A percentile compares a stretch with the other conserved stretches of the same genome.
phyloP scores from a whole-genome alignment of 2,797 vertebrate species.

The Notolabrus celidotus region DNA sequence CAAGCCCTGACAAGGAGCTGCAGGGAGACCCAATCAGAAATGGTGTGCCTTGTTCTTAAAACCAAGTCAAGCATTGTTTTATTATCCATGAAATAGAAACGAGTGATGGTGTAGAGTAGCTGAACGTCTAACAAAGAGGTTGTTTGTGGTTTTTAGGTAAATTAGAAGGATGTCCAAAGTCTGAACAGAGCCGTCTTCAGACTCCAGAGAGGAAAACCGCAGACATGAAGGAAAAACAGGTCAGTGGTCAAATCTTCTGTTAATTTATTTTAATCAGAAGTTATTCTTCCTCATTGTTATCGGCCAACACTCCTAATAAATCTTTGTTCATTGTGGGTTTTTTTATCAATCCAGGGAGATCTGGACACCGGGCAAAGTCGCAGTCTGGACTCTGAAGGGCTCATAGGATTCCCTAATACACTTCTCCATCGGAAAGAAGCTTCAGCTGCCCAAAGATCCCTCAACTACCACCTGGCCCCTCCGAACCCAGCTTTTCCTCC shows the following conservation, averaged over 20 bases:
- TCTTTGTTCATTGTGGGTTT: too few species aligned
- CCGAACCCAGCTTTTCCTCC: constrained; percentile 89
- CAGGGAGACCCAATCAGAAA: constrained; percentile 91
- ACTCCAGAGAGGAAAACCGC: constrained; percentile 94
- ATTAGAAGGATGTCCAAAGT: constrained; percentile 89
- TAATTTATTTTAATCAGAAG: too few species aligned
- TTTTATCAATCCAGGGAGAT: constrained; percentile 85
- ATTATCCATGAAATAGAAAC: neutral
- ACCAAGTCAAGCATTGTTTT: neutral
- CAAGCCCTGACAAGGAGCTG: constrained; percentile 92
- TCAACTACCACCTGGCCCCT: constrained; percentile 92
- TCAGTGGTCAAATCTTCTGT: constrained; percentile 53
- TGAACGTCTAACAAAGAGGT: neutral
- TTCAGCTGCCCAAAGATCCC: constrained; percentile 88
- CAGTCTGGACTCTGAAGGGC: constrained; percentile 87
- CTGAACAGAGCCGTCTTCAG: constrained; percentile 92
- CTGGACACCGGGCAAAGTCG: constrained; percentile 90
- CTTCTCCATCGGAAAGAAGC: constrained; percentile 95
- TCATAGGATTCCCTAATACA: constrained; percentile 87
- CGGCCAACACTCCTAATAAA: too few species aligned
- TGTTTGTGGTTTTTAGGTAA: constrained; percentile 87
- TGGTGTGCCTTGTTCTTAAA: constrained; percentile 78
- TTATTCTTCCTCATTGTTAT: too few species aligned
- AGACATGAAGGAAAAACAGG: constrained; percentile 93
- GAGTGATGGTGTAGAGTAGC: neutral